Percentiles rank a stretch among this genome's conserved stretches.
phyloP scores from a whole-genome alignment of 1,140 invertebrate species.

The Bombus difficillimus region DNA sequence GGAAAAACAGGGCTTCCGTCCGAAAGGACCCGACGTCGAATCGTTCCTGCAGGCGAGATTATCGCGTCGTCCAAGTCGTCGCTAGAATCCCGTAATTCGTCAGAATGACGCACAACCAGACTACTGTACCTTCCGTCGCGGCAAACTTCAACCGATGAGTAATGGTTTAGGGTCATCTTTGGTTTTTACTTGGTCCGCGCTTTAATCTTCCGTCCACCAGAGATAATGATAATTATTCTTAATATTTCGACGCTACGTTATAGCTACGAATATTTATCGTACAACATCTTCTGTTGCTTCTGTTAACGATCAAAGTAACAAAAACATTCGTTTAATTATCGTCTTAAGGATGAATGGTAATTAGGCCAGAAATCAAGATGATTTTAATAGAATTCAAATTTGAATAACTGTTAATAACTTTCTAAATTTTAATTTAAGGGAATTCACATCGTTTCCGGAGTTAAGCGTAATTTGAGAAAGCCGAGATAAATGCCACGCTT shows the following conservation, averaged over 20 bases:
- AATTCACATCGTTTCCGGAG: not conserved
- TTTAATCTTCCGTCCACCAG: not conserved
- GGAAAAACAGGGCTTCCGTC: not conserved
- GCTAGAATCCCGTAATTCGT: slow-evolving; percentile 18
- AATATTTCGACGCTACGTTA: slow-evolving; percentile 1
- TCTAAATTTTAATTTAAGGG: not conserved
- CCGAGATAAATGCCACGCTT: not conserved
- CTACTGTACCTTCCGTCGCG: slow-evolving; percentile 2
- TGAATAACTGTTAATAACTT: no score
- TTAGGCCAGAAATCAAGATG: not conserved
- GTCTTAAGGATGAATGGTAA: not conserved
- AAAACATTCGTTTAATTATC: not conserved
- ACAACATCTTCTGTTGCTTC: not conserved
- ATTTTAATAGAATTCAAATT: not conserved
- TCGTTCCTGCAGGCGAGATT: slow-evolving; percentile 9
- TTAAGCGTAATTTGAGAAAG: not conserved
- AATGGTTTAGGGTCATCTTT: not conserved
- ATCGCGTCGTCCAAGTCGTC: slow-evolving; percentile 17
- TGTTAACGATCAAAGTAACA: not conserved
- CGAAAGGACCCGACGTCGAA: slow-evolving; percentile 12
- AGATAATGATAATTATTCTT: not conserved
- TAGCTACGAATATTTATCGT: not conserved
- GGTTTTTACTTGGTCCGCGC: not conserved
- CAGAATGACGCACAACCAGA: slow-evolving; percentile 15
- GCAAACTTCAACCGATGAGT: not conserved